Base-by-base conservation (phyloP, 2,888 invertebrate genomes). In the Prenolepis imparis region DNA sequence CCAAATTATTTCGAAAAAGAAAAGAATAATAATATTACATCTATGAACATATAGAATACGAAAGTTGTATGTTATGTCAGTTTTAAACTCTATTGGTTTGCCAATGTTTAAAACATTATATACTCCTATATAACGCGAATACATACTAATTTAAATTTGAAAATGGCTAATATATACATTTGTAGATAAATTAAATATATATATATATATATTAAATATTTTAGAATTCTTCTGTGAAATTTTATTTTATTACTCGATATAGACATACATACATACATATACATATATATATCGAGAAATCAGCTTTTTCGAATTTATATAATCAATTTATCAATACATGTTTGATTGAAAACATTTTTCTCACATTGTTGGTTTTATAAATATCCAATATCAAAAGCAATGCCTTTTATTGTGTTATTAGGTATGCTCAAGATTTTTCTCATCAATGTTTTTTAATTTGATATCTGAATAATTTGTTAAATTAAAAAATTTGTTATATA, bases 101-200 rank as follows among this genome's bases (percentile, higher is more conserved):
- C 1, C 21, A 3, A 61, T 15, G 4, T 52, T 63, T 28, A 48
- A 63, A 63, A 63, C 63, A 48, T 48, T 63, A 3, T 70, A 44
- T 6, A 28, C 1, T 11, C 3, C 12, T 74, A 61, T 2, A 28
- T 3, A 28, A 28, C 28, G n/a, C 18, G n/a, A 18, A 21, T 32
- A 48, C n/a, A 63, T 18, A 18, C 24, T 21, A 75, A 66, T 66
- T 75, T 24, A n/a, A n/a, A 48, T 75, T 39, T 48, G 9, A 74
- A 41, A 52, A n/a, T 52, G 48, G 6, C 24, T 66, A 52, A 75
- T 75, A 66, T 67, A 72, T 80, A 80, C 21, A 59, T 59, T 80
- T 44, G 39, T 11, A 80, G 41, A 70, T 80, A 70, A 80, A 72
- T 80, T 67, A 80, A 59, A 59, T 72, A 67, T 68, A 67, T 67